A percentile compares a stretch with the other conserved stretches of the same genome.
Evolutionary conservation across 2,113 vertebrate genomes (phyloP).

Genomic region (Cercopithecus mona): DNA sequence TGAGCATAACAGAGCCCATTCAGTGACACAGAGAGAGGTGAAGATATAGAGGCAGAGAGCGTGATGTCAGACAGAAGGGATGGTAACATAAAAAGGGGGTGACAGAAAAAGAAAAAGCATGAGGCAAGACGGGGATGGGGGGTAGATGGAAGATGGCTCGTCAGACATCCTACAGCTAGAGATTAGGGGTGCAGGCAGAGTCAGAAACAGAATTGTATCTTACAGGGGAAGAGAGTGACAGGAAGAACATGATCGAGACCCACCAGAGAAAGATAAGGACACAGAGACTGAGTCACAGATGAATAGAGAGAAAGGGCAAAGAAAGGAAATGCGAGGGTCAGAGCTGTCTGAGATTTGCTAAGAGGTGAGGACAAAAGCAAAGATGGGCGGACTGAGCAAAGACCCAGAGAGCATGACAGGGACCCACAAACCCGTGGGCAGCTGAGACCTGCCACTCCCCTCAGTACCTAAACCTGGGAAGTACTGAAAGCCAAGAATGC

Average conservation of each 20-base stretch:
- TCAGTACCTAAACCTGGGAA: not conserved
- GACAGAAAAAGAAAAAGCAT: not conserved
- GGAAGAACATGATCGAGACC: not conserved
- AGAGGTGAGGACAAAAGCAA: not conserved
- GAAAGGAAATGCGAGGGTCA: not conserved
- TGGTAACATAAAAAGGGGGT: not conserved
- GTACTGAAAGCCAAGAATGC: not conserved
- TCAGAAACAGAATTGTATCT: not conserved
- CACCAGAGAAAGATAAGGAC: not conserved
- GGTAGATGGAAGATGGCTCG: not conserved
- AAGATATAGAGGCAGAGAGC: not conserved
- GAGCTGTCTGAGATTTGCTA: not conserved
- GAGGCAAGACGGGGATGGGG: not conserved
- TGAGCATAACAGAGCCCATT: not conserved
- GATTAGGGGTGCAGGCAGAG: rapidly evolving
- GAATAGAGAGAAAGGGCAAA: not conserved
- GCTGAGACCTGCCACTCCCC: not conserved
- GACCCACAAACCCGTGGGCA: no score
- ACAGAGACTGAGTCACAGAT: not conserved
- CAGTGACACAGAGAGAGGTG: not conserved
- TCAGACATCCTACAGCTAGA: not conserved
- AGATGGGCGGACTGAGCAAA: not conserved
- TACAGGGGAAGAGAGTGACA: not conserved
- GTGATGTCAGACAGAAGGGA: not conserved
- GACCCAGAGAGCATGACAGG: not conserved